phyloP scores from a whole-genome alignment of 2,888 invertebrate species.

The Elmis aenea region DNA sequence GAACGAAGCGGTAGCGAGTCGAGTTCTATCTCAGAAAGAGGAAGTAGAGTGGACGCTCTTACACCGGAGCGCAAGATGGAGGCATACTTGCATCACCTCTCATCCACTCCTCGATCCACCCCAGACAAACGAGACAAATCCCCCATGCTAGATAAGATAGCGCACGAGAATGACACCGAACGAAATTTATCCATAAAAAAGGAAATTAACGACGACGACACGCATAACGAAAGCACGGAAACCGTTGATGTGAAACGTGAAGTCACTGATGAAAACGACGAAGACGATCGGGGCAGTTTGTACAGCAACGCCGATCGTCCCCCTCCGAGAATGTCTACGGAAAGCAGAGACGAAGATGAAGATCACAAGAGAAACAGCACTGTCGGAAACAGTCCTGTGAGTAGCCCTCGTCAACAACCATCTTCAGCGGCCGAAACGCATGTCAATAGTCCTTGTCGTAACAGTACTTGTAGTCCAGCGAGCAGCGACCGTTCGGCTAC shows the following conservation, averaged over 20 bases:
- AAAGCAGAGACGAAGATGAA: conserved; percentile 38
- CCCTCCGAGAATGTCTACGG: conserved; percentile 16
- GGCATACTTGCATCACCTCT: conserved; percentile 52
- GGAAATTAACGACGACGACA: conserved; percentile 59
- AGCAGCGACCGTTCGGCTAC: conserved; percentile 75
- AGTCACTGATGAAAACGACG: conserved; percentile 40
- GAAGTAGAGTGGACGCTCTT: conserved; percentile 73
- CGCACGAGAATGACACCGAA: conserved; percentile 47
- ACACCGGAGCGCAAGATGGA: conserved; percentile 77
- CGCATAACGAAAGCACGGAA: conserved; percentile 44
- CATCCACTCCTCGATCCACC: conserved; percentile 59
- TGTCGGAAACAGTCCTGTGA: conserved; percentile 33
- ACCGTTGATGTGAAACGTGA: conserved; percentile 40
- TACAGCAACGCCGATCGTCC: conserved; percentile 36
- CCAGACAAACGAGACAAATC: conserved; percentile 63
- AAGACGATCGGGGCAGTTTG: conserved; percentile 44
- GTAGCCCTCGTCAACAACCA: conserved; percentile 39
- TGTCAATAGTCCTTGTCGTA: conserved; percentile 57
- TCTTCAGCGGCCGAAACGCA: conserved; percentile 41
- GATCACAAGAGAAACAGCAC: conserved; percentile 29
- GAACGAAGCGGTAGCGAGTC: conserved; percentile 86
- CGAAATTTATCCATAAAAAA: conserved; percentile 57
- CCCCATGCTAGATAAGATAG: conserved; percentile 53
- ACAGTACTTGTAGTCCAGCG: conserved; percentile 64
- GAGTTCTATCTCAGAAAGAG: conserved; percentile 80